A percentile compares a stretch with the other conserved stretches of the same genome.
Evolutionary conservation across 1,140 invertebrate genomes (phyloP).

Genomic region (Dysdera silvatica): DNA sequence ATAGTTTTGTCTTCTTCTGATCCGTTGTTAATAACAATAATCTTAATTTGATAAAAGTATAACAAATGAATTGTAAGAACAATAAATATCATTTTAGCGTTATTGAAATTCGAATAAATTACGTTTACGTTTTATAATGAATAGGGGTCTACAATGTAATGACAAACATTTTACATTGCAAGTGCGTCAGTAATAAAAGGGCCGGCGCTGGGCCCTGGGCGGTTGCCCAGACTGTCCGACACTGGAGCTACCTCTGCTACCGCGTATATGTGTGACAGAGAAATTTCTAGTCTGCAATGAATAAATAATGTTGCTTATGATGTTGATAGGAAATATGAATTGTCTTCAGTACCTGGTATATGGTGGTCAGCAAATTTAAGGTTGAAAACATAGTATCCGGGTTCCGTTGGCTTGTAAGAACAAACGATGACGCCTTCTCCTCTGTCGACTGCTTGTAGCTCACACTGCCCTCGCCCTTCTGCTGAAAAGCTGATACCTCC

Average conservation of each 20-base stretch:
- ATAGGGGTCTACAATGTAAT: too few relatives aligned
- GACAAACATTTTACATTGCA: too few relatives aligned
- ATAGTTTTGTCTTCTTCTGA: too few relatives aligned
- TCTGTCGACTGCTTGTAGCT: conserved; percentile 94
- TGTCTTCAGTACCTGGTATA: conserved; percentile 55
- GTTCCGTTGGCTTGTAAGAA: conserved; percentile 92
- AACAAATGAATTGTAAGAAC: too few relatives aligned
- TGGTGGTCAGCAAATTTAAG: conserved; percentile 96
- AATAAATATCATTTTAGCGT: too few relatives aligned
- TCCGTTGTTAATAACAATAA: too few relatives aligned
- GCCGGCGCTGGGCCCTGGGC: too few relatives aligned
- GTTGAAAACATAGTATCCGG: conserved; percentile 94
- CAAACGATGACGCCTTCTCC: conserved; percentile 90
- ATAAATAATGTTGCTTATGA: not conserved
- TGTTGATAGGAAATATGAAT: not conserved
- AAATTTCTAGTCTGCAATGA: not conserved
- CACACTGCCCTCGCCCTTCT: conserved; percentile 89
- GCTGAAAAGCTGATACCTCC: conserved; percentile 88
- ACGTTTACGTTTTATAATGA: too few relatives aligned
- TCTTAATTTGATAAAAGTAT: too few relatives aligned
- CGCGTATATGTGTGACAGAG: not conserved
- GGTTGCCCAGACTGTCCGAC: not conserved
- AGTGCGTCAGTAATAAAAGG: too few relatives aligned
- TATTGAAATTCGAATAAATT: too few relatives aligned
- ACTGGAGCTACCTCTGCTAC: not conserved